A percentile compares a stretch with the other conserved stretches of the same genome.
Conservation (phyloP, 2,113 vertebrate species). For the Rhinopomastus cyanomelas region DNA sequence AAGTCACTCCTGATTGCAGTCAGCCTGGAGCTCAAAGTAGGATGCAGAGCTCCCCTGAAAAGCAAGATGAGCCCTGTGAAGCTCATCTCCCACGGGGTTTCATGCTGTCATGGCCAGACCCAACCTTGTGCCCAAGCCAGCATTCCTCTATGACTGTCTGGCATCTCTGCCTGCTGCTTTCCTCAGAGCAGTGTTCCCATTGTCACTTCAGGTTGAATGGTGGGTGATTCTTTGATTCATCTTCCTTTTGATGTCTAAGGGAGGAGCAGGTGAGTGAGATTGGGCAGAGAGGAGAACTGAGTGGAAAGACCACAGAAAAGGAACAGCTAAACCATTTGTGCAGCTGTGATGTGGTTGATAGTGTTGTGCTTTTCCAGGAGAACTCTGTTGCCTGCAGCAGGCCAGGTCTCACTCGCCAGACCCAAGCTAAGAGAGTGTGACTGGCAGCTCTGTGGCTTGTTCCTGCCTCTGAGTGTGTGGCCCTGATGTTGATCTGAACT, state of each 20-base stretch:
- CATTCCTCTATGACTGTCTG: not conserved
- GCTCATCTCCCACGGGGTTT: accelerated
- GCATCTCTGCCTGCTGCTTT: not conserved
- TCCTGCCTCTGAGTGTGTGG: not conserved
- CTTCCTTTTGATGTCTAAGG: not conserved
- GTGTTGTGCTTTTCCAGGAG: not conserved
- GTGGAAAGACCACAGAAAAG: not conserved
- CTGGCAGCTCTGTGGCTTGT: not conserved
- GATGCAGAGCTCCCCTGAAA: not conserved
- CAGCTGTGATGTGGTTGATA: accelerated
- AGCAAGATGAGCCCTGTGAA: not conserved
- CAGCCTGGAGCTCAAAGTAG: not conserved
- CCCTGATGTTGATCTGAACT: not conserved
- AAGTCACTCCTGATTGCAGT: not conserved
- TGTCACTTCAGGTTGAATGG: not conserved
- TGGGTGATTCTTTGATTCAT: not conserved
- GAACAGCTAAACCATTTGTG: not conserved
- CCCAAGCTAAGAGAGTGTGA: not conserved
- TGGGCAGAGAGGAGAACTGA: not conserved
- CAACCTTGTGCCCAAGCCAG: not conserved
- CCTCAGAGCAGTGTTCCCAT: not conserved
- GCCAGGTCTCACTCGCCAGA: not conserved
- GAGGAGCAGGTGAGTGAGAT: not conserved
- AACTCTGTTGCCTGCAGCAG: not conserved
- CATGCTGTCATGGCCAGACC: not conserved